Evolutionary conservation across 1,140 invertebrate species (phyloP), one percentile per base, ranked within the genome.

Genomic region (Lithobius niger): DNA sequence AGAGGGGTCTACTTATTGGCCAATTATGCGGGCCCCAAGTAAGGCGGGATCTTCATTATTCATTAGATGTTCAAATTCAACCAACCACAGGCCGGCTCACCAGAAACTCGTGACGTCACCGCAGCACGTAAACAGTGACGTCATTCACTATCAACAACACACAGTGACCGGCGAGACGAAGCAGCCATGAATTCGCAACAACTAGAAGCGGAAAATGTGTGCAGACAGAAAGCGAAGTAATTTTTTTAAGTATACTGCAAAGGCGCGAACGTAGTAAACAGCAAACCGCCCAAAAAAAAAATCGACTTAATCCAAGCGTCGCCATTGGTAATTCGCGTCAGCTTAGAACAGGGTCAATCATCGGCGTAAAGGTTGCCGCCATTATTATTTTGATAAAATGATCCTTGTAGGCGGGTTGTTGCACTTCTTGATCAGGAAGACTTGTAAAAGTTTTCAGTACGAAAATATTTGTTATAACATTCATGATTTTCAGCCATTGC

Each of bases 31-130:
- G 48, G 16, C 19, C 19, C n/a, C 22, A 24, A 50, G 22, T 27
- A 26, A 27, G 27, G 48, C 48, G 48, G 48, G 48, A 25, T 50
- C 4, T 50, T 50, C 48, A 50, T 50, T 50, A 50, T 50, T 50
- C 48, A 50, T 50, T 22, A 50, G 48, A 3, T 19, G 19, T 50
- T 50, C 48, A 50, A 50, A 50, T 3, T 21, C 10, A 13, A 6
- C 48, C 10, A 50, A 16, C 6, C 6, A 47, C 10, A 27, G 25
- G 43, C 3, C 22, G 13, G 16, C 3, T 26, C 6, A 16, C 3
- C 24, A 50, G 4, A 50, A 50, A 25, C 13, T 26, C 19, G 19
- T 50, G 48, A 50, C 48, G 48, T 50, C 48, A 50, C 24, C 6
- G 13, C 6, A n/a, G 10, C 31, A 36, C 31, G 10, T 10, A n/a